Evolutionary conservation across 1,140 invertebrate species (phyloP).

Genomic region (Mercenaria mercenaria): DNA sequence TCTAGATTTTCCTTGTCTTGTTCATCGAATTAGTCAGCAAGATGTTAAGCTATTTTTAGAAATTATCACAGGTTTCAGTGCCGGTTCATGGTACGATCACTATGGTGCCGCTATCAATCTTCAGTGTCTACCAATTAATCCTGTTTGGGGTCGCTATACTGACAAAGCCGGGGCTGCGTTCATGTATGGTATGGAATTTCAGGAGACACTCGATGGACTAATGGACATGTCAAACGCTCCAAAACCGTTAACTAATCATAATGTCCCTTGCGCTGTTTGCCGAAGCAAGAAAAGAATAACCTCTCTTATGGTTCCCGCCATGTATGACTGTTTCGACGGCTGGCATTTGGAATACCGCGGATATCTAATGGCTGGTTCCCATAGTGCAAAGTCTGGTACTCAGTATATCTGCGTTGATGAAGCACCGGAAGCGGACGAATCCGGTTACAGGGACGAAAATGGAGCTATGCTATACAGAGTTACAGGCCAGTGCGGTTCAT

Average conservation of each 20-base stretch:
- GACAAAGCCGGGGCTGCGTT: background rate
- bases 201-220: background rate
- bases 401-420: conserved; percentile 40
- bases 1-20: too few relatives aligned
- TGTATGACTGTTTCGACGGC: conserved; percentile 60
- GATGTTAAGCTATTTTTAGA: too few relatives aligned
- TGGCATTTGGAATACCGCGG: conserved; percentile 70
- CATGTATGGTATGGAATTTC: conserved; percentile 16
- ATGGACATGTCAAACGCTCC: background rate
- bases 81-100: background rate
- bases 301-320: conserved; percentile 72
- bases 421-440: conserved; percentile 32
- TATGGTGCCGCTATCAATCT: background rate
- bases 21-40: too few relatives aligned
- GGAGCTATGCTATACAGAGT: conserved; percentile 68
- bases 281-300: background rate
- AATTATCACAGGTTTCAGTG: background rate
- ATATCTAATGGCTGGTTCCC: conserved; percentile 37
- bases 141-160: background rate
- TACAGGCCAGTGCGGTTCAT: conserved; percentile 53
- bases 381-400: background rate
- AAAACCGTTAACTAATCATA: conserved; percentile 4
- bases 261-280: conserved; percentile 69
- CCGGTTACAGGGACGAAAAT: conserved; percentile 44
- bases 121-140: background rate